Evolutionary conservation across 2,797 vertebrate genomes (phyloP), one percentile per base, ranked within the genome.

Genomic region (Intellagama lesueurii): DNA sequence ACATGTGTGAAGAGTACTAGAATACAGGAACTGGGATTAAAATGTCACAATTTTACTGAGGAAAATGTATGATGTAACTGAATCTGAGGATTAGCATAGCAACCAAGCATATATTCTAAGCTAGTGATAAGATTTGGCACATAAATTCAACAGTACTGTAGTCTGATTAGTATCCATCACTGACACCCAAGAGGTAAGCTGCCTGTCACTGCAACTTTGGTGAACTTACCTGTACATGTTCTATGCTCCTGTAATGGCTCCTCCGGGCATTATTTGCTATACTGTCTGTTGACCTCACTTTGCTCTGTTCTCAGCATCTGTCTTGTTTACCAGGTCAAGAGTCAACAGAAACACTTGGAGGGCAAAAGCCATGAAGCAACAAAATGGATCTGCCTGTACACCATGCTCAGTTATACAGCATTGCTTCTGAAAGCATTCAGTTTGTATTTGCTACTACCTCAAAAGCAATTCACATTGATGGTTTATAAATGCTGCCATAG

Each of bases 351-450:
- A 14, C 56, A 47, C 26, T 86, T 66, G 9, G 32, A 75, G 85
- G 7, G 3, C 14, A 8, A 1, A 14, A 17, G 47, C 1, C 0
- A 88, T 60, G 9, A 0, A 0, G 30, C 52, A 83, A 83, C 78
- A 52, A 81, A 11, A 83, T 85, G 56, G n/a, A 44, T 7, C 17
- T 2, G 28, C 0, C 72, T 83, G 81, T 14, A 7, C 81, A 80
- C 76, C 73, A 83, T 2, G 3, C 85, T 9, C 24, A 11, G 14
- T n/a, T 60, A 30, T 1, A 7, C 35, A 26, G 17, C 0, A 72
- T 32, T 72, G 22, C 7, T 24, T 64, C 30, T 85, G 86, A 91
- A 92, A 69, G 14, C 0, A 26, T 88, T 87, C 49, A 16, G 35
- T 26, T 60, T 14, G 24, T 75, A 87, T 5, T 32, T 2, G 14